phyloP scores from a whole-genome alignment of 2,888 invertebrate genomes.

The Chrysolina haemoptera region DNA sequence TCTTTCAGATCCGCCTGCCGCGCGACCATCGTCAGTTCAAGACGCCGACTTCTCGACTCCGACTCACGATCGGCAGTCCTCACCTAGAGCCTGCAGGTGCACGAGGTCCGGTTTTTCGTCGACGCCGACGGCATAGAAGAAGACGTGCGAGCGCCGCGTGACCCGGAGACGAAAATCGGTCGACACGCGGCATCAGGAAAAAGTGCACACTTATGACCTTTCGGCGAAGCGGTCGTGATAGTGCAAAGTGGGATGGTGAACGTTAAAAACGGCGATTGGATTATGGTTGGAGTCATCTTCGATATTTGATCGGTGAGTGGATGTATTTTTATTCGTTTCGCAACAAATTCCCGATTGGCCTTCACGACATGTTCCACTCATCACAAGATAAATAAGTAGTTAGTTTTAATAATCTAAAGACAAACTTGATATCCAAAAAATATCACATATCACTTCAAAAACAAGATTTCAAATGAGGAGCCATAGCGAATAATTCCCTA shows the following conservation, averaged over 20 bases:
- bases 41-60: background rate
- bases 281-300: background rate
- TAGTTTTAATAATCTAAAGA: too few relatives aligned
- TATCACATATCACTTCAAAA: too few relatives aligned
- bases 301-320: conserved; percentile 9
- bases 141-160: conserved; percentile 5
- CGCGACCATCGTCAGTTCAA: background rate
- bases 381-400: too few relatives aligned
- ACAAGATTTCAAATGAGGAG: too few relatives aligned
- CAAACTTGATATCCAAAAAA: too few relatives aligned
- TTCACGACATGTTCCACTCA: too few relatives aligned
- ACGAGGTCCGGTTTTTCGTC: background rate
- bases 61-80: conserved; percentile 35
- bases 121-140: conserved; percentile 29
- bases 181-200: conserved; percentile 24
- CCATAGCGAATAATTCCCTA: too few relatives aligned
- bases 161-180: conserved; percentile 4
- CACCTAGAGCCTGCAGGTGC: conserved; percentile 54
- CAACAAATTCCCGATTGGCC: background rate
- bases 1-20: background rate
- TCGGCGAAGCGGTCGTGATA: conserved; percentile 9
- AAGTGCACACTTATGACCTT: conserved; percentile 17
- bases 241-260: conserved; percentile 21
- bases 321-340: background rate
- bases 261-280: conserved; percentile 22